Base-by-base conservation (phyloP, 2,113 vertebrate genomes). In the Asarcornis scutulata region DNA sequence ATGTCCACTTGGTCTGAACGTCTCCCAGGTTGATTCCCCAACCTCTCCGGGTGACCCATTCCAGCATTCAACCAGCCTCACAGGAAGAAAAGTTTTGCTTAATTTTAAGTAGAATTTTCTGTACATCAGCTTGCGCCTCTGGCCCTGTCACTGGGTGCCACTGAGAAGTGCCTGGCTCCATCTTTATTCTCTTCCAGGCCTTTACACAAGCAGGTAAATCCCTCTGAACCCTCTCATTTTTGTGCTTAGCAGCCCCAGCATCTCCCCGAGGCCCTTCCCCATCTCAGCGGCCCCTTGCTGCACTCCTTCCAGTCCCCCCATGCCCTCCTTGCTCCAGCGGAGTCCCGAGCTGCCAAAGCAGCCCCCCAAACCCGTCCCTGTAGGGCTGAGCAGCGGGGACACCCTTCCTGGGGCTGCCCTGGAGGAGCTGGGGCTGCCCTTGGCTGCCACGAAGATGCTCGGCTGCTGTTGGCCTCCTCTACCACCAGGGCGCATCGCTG, bases 401-500 rank as follows among this genome's bases (percentile, higher is more conserved):
- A 46, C 46, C 46, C 46, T 21, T 21, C 46, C 18, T 4, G 7
- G 32, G 25, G 14, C 23, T 0, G 32, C 34, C 29, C 32, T 22
- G 46, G 31, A 9, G 9, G 48, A 18, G 62, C 68, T 38, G 62
- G 56, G 44, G 44, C 44, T 46, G 44, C 17, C 44, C 44, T 46
- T 46, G 44, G 44, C 44, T 46, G 44, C 44, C 44, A 46, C 4
- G 8, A 22, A 48, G 46, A 21, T 17, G 46, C 46, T 48, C 11
- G 46, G 46, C 20, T 48, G 46, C 83, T 86, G 77, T 94, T 92
- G 95, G 83, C 64, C 10, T 0, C 10, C 56, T 83, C 58, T 83
- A 77, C 80, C 73, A 4, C 95, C 92, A 92, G 89, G 83, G 77
- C 3, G 46, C 86, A 86, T 91, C 3, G 40, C 77, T 81, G 17